Conservation (phyloP, 1,140 invertebrate species). For the Drosophila santomea region DNA sequence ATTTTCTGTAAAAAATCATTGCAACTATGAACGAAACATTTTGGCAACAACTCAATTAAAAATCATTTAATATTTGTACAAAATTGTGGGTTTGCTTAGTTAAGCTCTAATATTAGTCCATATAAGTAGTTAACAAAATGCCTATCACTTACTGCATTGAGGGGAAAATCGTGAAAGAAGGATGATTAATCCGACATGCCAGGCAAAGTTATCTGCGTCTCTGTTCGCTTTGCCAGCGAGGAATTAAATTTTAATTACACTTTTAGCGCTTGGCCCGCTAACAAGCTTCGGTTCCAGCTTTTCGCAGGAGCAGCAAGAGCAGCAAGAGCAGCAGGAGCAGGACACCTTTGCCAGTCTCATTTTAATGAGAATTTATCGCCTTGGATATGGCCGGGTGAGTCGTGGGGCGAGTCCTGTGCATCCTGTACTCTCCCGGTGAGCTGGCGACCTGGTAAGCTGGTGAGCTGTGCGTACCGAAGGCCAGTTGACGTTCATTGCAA, state of each 20-base stretch:
- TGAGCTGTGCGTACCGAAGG: conserved; percentile 4
- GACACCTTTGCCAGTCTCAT: conserved; percentile 17
- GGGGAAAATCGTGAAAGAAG: not conserved
- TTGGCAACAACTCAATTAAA: too few species aligned
- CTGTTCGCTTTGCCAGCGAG: conserved; percentile 29
- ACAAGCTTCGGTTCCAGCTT: conserved; percentile 45
- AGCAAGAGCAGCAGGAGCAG: not conserved
- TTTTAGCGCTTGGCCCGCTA: conserved; percentile 66
- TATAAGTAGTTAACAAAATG: too few species aligned
- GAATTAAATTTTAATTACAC: conserved; percentile 72
- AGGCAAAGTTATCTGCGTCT: conserved; percentile 8
- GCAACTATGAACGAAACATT: too few species aligned
- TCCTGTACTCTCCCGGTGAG: not conserved
- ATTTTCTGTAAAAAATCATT: too few species aligned
- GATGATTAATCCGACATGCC: conserved; percentile 28
- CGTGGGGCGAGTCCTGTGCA: not conserved
- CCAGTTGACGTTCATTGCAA: conserved; percentile 34
- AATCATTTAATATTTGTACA: too few species aligned
- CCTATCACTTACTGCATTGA: too few species aligned
- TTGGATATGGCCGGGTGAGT: conserved; percentile 27
- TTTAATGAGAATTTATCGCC: conserved; percentile 73
- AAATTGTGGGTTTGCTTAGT: too few species aligned
- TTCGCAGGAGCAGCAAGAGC: not conserved
- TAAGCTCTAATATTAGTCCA: too few species aligned
- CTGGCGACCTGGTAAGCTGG: not conserved